These are phyloP conservation scores for Conopomorpha cramerella DNA, from an alignment of 1,140 invertebrate species.

Conservation along the genomic window DNA sequence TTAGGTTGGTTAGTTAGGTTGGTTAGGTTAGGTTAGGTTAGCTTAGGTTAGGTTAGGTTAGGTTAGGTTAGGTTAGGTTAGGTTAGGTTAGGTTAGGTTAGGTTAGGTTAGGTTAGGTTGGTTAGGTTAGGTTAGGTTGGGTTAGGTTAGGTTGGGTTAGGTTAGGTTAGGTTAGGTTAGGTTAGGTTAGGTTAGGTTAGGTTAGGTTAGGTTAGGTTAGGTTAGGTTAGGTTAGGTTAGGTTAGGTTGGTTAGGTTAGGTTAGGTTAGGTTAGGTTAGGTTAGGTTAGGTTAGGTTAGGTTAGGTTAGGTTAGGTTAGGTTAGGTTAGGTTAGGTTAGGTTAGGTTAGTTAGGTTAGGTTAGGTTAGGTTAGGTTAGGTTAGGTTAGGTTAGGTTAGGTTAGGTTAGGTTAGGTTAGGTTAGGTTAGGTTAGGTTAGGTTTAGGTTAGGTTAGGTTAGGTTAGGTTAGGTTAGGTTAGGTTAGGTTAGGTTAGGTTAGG, in stretches of 20 bases:
- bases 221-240: slow-evolving; percentile 13
- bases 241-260: slow-evolving; percentile 12
- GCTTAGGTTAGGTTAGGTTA: slow-evolving; percentile 5
- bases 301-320: slow-evolving; percentile 19
- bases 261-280: slow-evolving; percentile 14
- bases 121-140: slow-evolving; percentile 7
- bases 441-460: slow-evolving; percentile 11
- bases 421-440: too few species aligned
- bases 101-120: too few species aligned
- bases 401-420: slow-evolving; percentile 8
- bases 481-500: slow-evolving; percentile 20
- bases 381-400: slow-evolving; percentile 8
- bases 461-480: slow-evolving; percentile 11
- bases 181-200: slow-evolving; percentile 11
- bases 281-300: slow-evolving; percentile 16
- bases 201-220: slow-evolving; percentile 10
- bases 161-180: slow-evolving; percentile 11
- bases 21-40: slow-evolving; percentile 4
- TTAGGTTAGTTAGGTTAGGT: slow-evolving; percentile 12
- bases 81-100: too few species aligned
- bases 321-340: slow-evolving; percentile 14
- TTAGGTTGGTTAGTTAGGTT: slow-evolving; percentile 2
- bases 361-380: slow-evolving; percentile 9
- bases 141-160: slow-evolving; percentile 9
- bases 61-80: slow-evolving; percentile 7